Conservation (phyloP, 2,888 invertebrate genomes). For the Trichogramma evanescens region DNA sequence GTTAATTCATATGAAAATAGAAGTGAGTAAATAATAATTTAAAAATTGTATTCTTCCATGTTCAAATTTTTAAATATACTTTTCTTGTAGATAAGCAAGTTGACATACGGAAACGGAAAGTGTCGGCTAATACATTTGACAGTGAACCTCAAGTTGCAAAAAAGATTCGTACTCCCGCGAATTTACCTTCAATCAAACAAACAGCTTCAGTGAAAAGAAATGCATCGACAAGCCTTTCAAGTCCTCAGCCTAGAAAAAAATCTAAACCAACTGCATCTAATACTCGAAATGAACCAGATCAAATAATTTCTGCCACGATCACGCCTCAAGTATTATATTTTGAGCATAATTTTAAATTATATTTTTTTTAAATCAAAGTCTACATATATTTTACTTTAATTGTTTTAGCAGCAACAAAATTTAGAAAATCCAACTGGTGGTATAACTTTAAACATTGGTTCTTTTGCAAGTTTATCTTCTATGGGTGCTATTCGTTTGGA, state of each 20-base stretch:
- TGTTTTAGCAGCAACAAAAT: slow-evolving; percentile 23
- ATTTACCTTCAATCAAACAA: too few species aligned
- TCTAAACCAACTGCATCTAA: slow-evolving; percentile 30
- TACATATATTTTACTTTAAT: neutral
- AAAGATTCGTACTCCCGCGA: too few species aligned
- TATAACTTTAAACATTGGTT: slow-evolving; percentile 46
- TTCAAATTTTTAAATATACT: neutral
- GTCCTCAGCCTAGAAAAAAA: slow-evolving; percentile 28
- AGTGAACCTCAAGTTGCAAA: too few species aligned
- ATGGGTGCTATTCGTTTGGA: slow-evolving; percentile 44
- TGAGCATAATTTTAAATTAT: neutral
- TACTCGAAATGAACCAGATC: slow-evolving; percentile 33
- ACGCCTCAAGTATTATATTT: slow-evolving; percentile 30
- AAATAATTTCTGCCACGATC: slow-evolving; percentile 31
- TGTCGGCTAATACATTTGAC: too few species aligned
- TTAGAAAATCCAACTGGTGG: slow-evolving; percentile 32
- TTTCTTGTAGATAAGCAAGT: neutral
- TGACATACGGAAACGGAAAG: neutral
- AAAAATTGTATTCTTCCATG: neutral
- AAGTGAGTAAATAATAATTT: slow-evolving; percentile 17
- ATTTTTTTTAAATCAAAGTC: neutral
- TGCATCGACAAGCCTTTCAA: too few species aligned
- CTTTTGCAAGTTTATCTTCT: slow-evolving; percentile 44
- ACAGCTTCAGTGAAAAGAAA: too few species aligned
- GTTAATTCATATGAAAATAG: slow-evolving; percentile 23